Base-by-base conservation (phyloP, 2,113 vertebrate genomes). In the Echinops telfairi region DNA sequence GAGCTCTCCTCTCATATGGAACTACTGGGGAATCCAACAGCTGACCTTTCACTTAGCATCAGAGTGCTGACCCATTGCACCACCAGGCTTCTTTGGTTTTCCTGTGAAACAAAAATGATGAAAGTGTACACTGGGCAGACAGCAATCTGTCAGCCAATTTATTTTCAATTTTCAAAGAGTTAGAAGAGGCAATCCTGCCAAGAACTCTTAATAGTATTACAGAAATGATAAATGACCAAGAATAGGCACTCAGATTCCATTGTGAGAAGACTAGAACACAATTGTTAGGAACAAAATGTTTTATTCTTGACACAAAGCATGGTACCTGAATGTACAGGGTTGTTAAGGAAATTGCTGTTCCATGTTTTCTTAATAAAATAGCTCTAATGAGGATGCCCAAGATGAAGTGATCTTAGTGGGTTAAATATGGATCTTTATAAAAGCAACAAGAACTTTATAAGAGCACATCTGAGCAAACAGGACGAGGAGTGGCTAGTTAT, bases 401-500 rank as follows among this genome's bases (percentile, higher is more conserved):
- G 31, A 92, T 43, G 73, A 95, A 79, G 78, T 73, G 53, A 77
- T 80, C 95, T 71, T 23, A 79, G 58, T 29, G 93, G 90, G 94
- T 78, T 95, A 96, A 97, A 97, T 47, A 66, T 9, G 85, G 29
- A 91, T 68, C 91, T 90, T 89, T 81, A 86, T 82, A 68, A 94
- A 96, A 62, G 88, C 66, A 89, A 75, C 29, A 93, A 62, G 79
- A 82, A 91, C 94, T 95, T 86, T 88, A 95, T 95, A 96, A 14
- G n/a, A 1, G 76, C 43, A 9, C 58, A 81, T 96, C 96, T 93
- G 95, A 93, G 81, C 58, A 97, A 94, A 92, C 33, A 66, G 78
- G 75, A 87, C 85, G 91, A 14, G 96, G 95, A 95, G 94, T 92
- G 47, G 90, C 93, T 79, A 82, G 93, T 96, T 96, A 96, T 96